These are phyloP conservation scores for Nephrocerus scutellatus DNA, from an alignment of 2,888 invertebrate genomes.

Conservation along the genomic window DNA sequence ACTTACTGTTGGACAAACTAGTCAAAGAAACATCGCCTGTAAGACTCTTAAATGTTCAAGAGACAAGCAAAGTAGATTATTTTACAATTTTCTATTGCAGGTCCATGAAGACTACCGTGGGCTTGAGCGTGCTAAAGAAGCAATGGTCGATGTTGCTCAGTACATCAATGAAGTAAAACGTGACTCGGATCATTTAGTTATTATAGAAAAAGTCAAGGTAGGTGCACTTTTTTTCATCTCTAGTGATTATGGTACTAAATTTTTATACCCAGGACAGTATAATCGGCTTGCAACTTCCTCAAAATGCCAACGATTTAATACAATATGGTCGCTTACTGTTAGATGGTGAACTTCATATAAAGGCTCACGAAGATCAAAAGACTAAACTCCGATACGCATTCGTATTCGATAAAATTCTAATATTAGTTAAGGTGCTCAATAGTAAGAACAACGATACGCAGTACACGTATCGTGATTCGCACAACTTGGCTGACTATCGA, in stretches of 20 bases:
- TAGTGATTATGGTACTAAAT: not conserved
- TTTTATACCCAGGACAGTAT: slow-evolving; percentile 59
- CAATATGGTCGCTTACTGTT: slow-evolving; percentile 87
- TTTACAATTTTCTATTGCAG: slow-evolving; percentile 43
- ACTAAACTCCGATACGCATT: slow-evolving; percentile 84
- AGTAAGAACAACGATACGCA: slow-evolving; percentile 58
- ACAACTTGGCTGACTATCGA: slow-evolving; percentile 77
- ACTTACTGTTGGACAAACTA: slow-evolving; percentile 82
- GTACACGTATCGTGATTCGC: slow-evolving; percentile 81
- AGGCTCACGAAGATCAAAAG: slow-evolving; percentile 83
- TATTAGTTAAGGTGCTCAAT: slow-evolving; percentile 49
- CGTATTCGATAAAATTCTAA: slow-evolving; percentile 94
- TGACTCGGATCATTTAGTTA: slow-evolving; percentile 86
- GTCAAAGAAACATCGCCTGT: slow-evolving; percentile 79
- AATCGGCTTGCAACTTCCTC: slow-evolving; percentile 67
- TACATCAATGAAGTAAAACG: slow-evolving; percentile 97
- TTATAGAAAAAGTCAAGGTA: slow-evolving; percentile 84
- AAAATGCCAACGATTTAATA: slow-evolving; percentile 71
- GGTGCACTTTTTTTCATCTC: slow-evolving; percentile 24
- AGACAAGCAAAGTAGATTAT: not conserved
- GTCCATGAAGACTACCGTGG: slow-evolving; percentile 77
- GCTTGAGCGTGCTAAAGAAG: slow-evolving; percentile 80
- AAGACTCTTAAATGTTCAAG: slow-evolving; percentile 30
- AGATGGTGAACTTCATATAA: slow-evolving; percentile 91
- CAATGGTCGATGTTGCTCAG: slow-evolving; percentile 93